These are phyloP conservation scores for Pachypanchax playfairii DNA, from an alignment of 2,113 vertebrate genomes.

Conservation along the genomic window DNA sequence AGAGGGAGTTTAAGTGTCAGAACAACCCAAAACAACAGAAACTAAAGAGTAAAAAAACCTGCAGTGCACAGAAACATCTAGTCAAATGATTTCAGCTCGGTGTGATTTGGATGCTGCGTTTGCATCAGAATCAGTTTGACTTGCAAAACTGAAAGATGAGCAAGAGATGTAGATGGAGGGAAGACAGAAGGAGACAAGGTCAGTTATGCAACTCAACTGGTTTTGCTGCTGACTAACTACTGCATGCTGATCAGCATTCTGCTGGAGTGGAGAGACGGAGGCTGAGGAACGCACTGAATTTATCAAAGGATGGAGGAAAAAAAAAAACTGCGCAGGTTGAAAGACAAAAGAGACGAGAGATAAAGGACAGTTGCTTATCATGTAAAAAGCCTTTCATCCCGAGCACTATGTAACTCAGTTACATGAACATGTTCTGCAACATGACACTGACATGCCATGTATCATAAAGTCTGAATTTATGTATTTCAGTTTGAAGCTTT, in stretches of 20 bases:
- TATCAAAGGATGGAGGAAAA: not conserved
- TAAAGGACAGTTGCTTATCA: too few relatives aligned
- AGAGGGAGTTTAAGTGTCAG: not conserved
- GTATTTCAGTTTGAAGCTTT: not conserved
- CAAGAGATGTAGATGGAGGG: constrained; percentile 19
- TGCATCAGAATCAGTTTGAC: not conserved
- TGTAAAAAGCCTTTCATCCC: too few relatives aligned
- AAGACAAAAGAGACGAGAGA: too few relatives aligned
- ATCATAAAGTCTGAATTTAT: too few relatives aligned
- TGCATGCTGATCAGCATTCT: constrained; percentile 84
- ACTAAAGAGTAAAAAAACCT: not conserved
- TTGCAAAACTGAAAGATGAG: constrained; percentile 15
- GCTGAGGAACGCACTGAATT: constrained; percentile 11
- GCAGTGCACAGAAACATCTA: constrained; percentile 12
- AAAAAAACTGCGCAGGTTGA: not conserved
- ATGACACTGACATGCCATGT: too few relatives aligned
- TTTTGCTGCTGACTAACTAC: constrained; percentile 83
- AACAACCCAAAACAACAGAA: not conserved
- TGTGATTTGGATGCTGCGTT: not conserved
- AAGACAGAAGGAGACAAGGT: constrained; percentile 71
- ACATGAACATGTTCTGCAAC: not conserved
- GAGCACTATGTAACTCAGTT: too few relatives aligned
- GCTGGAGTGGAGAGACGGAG: constrained; percentile 26
- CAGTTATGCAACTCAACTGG: constrained; percentile 87
- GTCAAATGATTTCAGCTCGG: constrained; percentile 30